A percentile compares a stretch with the other conserved stretches of the same genome.
These are phyloP conservation scores for Caenorhabditis plicata DNA, from an alignment of 2,888 invertebrate species.

Conservation along the genomic window DNA sequence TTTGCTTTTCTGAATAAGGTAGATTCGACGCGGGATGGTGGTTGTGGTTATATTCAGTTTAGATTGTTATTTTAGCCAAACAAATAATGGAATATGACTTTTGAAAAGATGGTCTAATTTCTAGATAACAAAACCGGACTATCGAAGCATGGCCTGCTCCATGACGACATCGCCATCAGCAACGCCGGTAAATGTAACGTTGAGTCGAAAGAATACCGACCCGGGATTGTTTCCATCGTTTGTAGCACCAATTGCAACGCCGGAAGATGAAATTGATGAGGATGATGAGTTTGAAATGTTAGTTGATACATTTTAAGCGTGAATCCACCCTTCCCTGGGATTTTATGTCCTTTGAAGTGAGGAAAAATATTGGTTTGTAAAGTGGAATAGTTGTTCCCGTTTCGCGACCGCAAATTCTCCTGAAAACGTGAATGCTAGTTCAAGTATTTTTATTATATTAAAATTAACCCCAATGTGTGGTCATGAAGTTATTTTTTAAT, in stretches of 20 bases:
- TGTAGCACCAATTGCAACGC: conserved; percentile 28
- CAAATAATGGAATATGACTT: neutral
- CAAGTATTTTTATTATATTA: too few relatives aligned
- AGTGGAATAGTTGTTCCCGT: too few relatives aligned
- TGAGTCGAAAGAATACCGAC: conserved; percentile 2
- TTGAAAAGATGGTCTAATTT: neutral
- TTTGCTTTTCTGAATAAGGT: conserved; percentile 30
- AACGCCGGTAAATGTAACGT: conserved; percentile 13
- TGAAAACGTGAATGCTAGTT: too few relatives aligned
- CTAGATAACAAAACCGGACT: conserved; percentile 36
- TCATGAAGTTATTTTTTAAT: too few relatives aligned
- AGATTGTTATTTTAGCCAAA: neutral
- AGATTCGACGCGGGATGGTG: too few relatives aligned
- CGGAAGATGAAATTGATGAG: conserved; percentile 11
- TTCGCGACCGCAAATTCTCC: too few relatives aligned
- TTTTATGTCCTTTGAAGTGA: too few relatives aligned
- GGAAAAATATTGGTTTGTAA: too few relatives aligned
- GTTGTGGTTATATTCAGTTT: too few relatives aligned
- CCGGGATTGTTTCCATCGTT: conserved; percentile 13
- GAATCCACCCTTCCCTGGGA: too few relatives aligned
- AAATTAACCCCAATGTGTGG: too few relatives aligned
- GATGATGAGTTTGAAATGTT: neutral
- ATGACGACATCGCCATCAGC: conserved; percentile 20
- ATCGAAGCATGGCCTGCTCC: conserved; percentile 22
- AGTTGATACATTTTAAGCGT: neutral